Base-by-base conservation (phyloP, 2,888 invertebrate genomes). In the Tipula confusa region DNA sequence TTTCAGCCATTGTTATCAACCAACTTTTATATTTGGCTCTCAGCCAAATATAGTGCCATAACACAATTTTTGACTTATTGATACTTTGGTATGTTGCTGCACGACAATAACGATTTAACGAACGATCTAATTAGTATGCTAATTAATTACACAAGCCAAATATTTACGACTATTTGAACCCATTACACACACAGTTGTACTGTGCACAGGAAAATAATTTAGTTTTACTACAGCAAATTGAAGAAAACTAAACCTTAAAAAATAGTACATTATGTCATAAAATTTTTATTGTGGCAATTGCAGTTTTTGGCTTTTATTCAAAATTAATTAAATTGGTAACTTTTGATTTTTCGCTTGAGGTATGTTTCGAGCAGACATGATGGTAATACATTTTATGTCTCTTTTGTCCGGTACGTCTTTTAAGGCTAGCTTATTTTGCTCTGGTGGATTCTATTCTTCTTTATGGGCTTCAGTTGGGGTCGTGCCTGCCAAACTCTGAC, bases 71-170 rank as follows among this genome's bases (percentile, higher is more conserved):
- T 64, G 24, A 64, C 64, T 64, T 64, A 64, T 24, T 64, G 64
- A 64, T 64, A 64, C 24, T 64, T 24, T 64, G 24, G 18, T 24
- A 24, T 7, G 5, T 18, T 1, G 24, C 64, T 64, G 18, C 64
- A 24, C 24, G 24, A 64, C 64, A 64, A 64, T 24, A 24, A 24
- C 18, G 24, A 24, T 24, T 64, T 64, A 64, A 64, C 64, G 64
- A 64, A 64, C 64, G 24, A 64, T 64, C 64, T 64, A 64, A 64
- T 64, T 64, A 64, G 64, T 64, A 64, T 64, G 24, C 24, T 64
- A 64, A 64, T 64, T 64, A 64, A 64, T 64, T 64, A 64, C 24
- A 64, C 64, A 24, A 64, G 64, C 64, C 64, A 64, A 64, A 64
- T 64, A 64, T 64, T 64, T 64, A 24, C 24, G 64, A 64, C 9